phyloP scores from a whole-genome alignment of 2,113 vertebrate genomes.

The Donacobius atricapilla region DNA sequence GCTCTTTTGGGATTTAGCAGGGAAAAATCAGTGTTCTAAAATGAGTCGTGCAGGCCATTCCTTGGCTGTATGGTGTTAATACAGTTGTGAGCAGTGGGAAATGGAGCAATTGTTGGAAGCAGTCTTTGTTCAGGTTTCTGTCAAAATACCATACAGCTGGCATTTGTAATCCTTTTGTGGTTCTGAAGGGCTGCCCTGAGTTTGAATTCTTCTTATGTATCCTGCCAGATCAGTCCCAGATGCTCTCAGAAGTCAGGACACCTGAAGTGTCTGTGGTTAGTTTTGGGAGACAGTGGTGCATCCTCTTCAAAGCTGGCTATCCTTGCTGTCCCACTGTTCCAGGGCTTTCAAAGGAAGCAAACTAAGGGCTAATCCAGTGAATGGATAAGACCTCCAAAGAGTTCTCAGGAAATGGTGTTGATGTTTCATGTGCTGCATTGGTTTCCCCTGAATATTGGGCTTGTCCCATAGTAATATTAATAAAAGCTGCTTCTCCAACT shows the following conservation, averaged over 20 bases:
- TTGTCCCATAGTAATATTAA: background rate
- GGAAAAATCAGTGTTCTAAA: background rate
- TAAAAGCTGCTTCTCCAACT: background rate
- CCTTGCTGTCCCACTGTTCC: background rate
- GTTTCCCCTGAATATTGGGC: background rate
- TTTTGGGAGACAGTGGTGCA: background rate
- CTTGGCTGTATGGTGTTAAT: background rate
- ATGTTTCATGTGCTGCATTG: background rate
- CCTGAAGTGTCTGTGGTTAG: accelerated
- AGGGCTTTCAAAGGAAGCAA: background rate
- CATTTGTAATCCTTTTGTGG: background rate
- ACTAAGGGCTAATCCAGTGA: background rate
- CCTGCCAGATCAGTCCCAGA: background rate
- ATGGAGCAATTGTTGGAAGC: conserved; percentile 8
- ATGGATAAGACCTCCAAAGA: background rate
- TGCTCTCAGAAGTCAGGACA: accelerated
- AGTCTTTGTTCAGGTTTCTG: background rate
- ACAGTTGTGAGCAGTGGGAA: background rate
- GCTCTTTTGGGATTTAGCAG: conserved; percentile 10
- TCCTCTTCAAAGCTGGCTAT: accelerated
- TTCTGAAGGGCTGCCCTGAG: background rate
- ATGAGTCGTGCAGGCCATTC: background rate
- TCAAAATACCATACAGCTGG: background rate
- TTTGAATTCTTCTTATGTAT: background rate
- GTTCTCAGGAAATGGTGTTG: background rate